Evolutionary conservation across 2,888 invertebrate genomes (phyloP).

Genomic region (Encarsia formosa): DNA sequence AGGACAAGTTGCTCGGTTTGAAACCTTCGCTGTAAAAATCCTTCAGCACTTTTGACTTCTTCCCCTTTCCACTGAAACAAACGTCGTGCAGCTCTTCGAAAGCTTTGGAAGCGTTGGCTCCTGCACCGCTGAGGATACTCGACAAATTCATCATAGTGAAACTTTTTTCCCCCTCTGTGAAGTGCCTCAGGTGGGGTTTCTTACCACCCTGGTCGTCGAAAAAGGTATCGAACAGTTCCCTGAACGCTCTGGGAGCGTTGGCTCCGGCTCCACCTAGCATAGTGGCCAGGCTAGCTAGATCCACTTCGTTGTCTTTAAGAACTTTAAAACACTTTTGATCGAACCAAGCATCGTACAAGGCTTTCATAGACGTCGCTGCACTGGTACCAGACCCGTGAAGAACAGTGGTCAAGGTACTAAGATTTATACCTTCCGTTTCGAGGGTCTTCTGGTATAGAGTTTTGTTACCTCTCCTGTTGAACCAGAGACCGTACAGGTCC

Average conservation of each 20-base stretch:
- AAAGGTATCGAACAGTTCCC: slow-evolving; percentile 37
- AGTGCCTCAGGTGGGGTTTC: slow-evolving; percentile 12
- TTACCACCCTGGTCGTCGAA: slow-evolving; percentile 33
- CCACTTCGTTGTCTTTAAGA: slow-evolving; percentile 29
- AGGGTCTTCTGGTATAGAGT: background rate
- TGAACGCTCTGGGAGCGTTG: slow-evolving; percentile 34
- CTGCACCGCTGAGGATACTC: too few species aligned
- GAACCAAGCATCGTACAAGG: background rate
- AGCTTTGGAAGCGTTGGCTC: background rate
- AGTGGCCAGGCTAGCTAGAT: slow-evolving; percentile 32
- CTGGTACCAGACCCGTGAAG: too few species aligned
- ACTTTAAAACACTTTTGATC: slow-evolving; percentile 11
- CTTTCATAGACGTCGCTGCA: background rate
- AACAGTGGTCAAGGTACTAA: too few species aligned
- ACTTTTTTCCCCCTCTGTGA: too few species aligned
- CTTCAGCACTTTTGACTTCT: background rate
- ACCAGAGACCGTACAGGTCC: background rate
- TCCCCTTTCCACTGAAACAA: background rate
- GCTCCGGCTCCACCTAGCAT: slow-evolving; percentile 31
- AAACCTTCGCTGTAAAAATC: background rate
- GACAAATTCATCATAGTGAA: too few species aligned
- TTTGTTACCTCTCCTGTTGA: background rate
- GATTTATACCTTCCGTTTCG: too few species aligned
- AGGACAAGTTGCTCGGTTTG: too few species aligned
- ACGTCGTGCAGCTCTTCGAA: background rate